Evolutionary conservation across 1,140 invertebrate genomes (phyloP), one percentile per base, ranked within the genome.

Genomic region (Eciton burchellii): DNA sequence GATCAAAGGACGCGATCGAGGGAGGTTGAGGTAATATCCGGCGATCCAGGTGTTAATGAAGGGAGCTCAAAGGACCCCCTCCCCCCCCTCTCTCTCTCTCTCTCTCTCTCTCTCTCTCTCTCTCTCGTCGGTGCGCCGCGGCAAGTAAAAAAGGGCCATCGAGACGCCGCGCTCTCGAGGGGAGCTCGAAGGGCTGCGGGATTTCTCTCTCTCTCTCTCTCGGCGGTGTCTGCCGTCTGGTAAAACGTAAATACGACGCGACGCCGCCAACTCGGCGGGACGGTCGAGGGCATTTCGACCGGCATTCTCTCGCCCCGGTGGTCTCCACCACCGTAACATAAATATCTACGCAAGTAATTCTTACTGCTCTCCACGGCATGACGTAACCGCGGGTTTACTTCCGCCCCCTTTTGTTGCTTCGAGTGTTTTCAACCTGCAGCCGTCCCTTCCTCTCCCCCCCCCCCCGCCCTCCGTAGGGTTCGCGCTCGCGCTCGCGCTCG

Each of bases 1-100:
- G 81, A 87, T 88, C 87, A 87, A 87, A 89, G 85, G 81, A 87
- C 45, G 49, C 63, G 74, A 85, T 84, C 71, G 57, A 77, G 76
- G 8, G 9, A 76, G 71, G 71, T 65, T 79, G 81, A 71, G 68
- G 59, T 85, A 83, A 82, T 84, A 77, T 82, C 72, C 54, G 72
- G 47, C 66, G 76, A 85, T 81, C 68, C 86, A 88, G 86, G 84
- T 88, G 86, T 89, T 89, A 88, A 88, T 82, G 84, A 88, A 84
- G 86, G 47, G 52, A 84, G 86, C 66, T 89, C 86, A 89, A 89
- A 89, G 84, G 56, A 81, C 68, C 52, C 57, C 43, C n/a, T 62
- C n/a, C n/a, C n/a, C n/a, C n/a, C n/a, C n/a, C 43, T 73, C 26
- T 71, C 47, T 29, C 59, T 66, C 47, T 83, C 54, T 56, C 59